A percentile compares a stretch with the other conserved stretches of the same genome.
Evolutionary conservation across 2,797 vertebrate genomes (phyloP).

Genomic region (Helicolenus hilgendorfi): DNA sequence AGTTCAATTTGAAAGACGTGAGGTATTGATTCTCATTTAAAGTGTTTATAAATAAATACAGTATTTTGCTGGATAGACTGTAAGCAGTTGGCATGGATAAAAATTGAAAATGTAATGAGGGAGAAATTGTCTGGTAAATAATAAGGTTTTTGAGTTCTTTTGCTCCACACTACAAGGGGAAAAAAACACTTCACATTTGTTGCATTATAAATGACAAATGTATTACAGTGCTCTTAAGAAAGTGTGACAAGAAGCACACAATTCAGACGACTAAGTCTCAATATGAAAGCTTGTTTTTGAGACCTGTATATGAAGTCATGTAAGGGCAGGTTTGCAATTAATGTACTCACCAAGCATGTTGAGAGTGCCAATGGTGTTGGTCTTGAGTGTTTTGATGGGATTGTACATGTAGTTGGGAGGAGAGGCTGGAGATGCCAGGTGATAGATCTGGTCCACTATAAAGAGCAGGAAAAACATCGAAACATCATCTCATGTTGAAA

Average conservation of each 20-base stretch:
- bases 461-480: constrained; percentile 13
- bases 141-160: background rate
- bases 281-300: background rate
- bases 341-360: constrained; percentile 97
- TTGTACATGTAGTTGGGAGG: constrained; percentile 99
- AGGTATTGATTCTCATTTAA: background rate
- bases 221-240: background rate
- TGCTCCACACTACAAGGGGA: background rate
- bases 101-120: background rate
- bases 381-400: constrained; percentile 99
- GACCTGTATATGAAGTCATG: background rate
- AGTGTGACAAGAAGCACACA: background rate
- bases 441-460: constrained; percentile 99
- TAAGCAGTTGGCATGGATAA: background rate
- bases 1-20: background rate
- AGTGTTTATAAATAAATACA: background rate
- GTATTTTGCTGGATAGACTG: background rate
- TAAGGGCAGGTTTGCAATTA: background rate
- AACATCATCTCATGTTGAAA: background rate
- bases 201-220: background rate
- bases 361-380: constrained; percentile 98
- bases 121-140: background rate
- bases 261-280: background rate
- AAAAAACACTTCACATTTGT: background rate
- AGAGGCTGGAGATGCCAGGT: constrained; percentile 97